Evolutionary conservation across 2,797 vertebrate genomes (phyloP).

Genomic region (Tarsius wallacei): DNA sequence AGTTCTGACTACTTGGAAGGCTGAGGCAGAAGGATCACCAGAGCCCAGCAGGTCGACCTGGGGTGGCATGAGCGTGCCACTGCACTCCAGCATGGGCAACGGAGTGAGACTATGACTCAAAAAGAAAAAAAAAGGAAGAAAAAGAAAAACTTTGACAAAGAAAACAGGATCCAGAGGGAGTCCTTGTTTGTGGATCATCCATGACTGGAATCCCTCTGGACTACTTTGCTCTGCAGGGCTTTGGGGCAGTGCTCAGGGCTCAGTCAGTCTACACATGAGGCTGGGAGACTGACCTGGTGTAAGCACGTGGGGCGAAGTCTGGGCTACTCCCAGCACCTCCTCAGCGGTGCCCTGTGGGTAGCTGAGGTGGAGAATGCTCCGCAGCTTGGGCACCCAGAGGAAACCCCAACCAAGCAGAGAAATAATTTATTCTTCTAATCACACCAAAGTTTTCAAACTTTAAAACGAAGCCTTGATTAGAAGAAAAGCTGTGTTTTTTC

Average conservation of each 20-base stretch:
- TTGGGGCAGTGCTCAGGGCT: not conserved
- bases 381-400: not conserved
- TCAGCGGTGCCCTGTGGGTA: not conserved
- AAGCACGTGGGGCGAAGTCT: not conserved
- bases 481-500: conserved; percentile 47
- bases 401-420: conserved; percentile 33
- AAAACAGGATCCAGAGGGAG: not conserved
- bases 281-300: not conserved
- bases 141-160: not conserved
- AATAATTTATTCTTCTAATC: conserved; percentile 54
- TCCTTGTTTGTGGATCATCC: not conserved
- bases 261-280: not conserved
- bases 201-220: not conserved
- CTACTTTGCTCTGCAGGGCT: not conserved
- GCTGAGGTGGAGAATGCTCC: accelerated
- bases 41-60: no score
- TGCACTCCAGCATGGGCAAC: no score
- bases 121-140: no score
- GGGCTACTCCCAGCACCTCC: accelerated
- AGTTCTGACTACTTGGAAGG: no score
- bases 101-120: no score
- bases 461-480: conserved; percentile 42
- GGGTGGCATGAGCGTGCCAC: no score
- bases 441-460: conserved; percentile 79
- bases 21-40: no score